Conservation (phyloP, 2,888 invertebrate species). For the Lycia hirtaria region DNA sequence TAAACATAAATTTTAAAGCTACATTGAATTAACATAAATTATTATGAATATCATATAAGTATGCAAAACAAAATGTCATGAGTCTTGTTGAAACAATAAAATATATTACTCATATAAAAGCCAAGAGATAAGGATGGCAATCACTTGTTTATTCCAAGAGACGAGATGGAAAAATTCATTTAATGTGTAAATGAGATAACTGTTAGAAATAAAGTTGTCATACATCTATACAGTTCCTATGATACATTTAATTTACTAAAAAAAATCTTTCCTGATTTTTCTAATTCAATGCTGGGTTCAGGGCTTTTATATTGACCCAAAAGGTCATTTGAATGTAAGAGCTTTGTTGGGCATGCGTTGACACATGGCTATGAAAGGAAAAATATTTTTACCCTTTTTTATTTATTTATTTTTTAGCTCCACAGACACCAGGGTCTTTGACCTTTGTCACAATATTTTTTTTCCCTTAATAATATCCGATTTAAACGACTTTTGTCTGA, state of each 20-base stretch:
- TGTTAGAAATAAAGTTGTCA: not conserved
- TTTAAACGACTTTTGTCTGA: no score
- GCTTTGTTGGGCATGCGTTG: no score
- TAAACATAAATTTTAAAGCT: not conserved
- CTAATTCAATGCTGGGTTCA: no score
- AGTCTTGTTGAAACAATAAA: not conserved
- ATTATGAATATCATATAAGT: conserved; percentile 4
- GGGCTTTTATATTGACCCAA: no score
- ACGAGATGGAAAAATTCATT: not conserved
- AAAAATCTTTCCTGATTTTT: no score
- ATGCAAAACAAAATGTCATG: not conserved
- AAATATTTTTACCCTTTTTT: no score
- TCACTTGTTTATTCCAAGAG: not conserved
- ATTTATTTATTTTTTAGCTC: no score
- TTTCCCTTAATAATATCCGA: no score
- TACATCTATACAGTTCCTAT: not conserved
- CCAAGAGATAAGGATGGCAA: not conserved
- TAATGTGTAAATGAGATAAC: not conserved
- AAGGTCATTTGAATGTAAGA: no score
- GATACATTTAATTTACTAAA: not conserved
- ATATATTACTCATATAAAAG: not conserved
- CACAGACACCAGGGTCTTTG: no score
- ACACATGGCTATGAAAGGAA: no score
- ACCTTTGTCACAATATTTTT: no score
- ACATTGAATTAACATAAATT: conserved; percentile 4